A percentile compares a stretch with the other conserved stretches of the same genome.
phyloP scores from a whole-genome alignment of 2,797 vertebrate species.

The Allobates femoralis region DNA sequence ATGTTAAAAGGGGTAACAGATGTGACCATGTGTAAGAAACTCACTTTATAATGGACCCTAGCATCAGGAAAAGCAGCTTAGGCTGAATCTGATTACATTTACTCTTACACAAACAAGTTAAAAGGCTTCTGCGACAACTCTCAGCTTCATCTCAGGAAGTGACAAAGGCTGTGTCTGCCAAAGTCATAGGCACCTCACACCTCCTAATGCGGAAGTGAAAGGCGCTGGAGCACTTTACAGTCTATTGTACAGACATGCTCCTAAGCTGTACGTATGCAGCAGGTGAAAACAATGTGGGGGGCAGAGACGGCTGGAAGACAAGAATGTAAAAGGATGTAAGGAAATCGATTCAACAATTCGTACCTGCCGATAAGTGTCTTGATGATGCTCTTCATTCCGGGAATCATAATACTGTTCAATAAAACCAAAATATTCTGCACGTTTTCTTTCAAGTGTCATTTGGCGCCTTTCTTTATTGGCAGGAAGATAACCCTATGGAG shows the following conservation, averaged over 20 bases:
- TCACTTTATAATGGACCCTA: background rate
- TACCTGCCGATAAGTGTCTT: conserved; percentile 98
- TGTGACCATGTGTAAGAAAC: background rate
- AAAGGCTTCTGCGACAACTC: too few species aligned
- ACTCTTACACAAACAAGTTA: too few species aligned
- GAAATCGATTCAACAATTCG: accelerated
- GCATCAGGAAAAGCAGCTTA: too few species aligned
- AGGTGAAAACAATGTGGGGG: background rate
- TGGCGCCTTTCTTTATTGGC: conserved; percentile 92
- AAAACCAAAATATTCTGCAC: conserved; percentile 98
- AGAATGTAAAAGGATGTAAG: background rate
- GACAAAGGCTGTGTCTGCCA: too few species aligned
- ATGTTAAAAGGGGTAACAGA: background rate
- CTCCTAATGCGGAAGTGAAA: background rate
- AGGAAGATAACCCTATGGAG: conserved; percentile 89
- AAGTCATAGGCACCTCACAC: too few species aligned
- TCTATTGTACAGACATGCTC: background rate
- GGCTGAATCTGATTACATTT: too few species aligned
- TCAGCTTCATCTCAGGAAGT: too few species aligned
- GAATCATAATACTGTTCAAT: conserved; percentile 99
- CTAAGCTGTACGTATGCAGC: background rate
- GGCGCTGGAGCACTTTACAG: background rate
- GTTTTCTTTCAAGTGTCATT: conserved; percentile 89
- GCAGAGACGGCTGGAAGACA: background rate
- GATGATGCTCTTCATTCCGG: conserved; percentile 93